phyloP scores from a whole-genome alignment of 2,113 vertebrate species.

The Cavia porcellus region DNA sequence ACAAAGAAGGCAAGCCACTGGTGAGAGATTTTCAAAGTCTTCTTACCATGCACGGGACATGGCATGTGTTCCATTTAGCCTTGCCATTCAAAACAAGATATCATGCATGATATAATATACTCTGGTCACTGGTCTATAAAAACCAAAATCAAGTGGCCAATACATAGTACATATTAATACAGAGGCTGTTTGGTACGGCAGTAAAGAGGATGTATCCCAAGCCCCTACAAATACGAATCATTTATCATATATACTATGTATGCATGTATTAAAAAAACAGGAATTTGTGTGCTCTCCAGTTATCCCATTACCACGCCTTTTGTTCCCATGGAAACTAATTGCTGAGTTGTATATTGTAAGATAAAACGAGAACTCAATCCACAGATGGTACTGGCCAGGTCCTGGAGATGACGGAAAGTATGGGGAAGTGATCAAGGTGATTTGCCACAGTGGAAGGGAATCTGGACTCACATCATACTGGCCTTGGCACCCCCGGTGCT shows the following conservation, averaged over 20 bases:
- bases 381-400: neutral
- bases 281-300: neutral
- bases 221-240: neutral
- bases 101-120: neutral
- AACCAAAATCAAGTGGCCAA: neutral
- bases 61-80: neutral
- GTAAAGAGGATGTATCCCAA: neutral
- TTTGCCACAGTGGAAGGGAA: neutral
- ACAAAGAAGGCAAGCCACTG: neutral
- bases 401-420: neutral
- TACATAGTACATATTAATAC: neutral
- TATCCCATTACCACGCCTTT: neutral
- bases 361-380: neutral
- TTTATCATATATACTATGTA: neutral
- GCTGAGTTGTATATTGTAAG: neutral
- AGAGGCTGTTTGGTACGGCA: neutral
- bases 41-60: neutral
- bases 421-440: neutral
- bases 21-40: neutral
- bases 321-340: neutral
- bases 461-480: neutral
- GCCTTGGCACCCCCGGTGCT: neutral
- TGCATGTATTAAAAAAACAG: neutral
- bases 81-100: neutral
- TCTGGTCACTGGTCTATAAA: neutral